Percentiles rank a stretch among this genome's conserved stretches.
Conservation (phyloP, 2,888 invertebrate genomes). For the Ophion costatus region DNA sequence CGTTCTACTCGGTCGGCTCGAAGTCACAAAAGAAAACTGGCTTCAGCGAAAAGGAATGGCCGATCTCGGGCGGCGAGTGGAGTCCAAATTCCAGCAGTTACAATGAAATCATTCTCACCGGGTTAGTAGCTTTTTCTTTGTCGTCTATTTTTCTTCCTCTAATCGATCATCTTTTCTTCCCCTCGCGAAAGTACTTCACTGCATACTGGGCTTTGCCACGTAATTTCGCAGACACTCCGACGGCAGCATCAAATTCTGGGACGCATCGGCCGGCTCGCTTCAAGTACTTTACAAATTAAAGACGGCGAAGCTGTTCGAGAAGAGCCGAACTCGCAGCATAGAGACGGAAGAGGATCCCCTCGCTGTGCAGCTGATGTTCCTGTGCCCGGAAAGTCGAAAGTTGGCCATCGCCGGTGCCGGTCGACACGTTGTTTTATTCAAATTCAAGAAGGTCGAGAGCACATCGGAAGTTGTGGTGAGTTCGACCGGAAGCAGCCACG, state of each 20-base stretch:
- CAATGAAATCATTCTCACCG: conserved; percentile 99
- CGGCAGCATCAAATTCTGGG: conserved; percentile 99
- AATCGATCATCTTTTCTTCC: conserved; percentile 4
- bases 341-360: conserved; percentile 94
- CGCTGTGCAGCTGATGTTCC: conserved; percentile 94
- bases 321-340: conserved; percentile 87
- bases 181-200: neutral
- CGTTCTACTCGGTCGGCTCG: conserved; percentile 97
- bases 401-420: conserved; percentile 96
- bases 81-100: conserved; percentile 98
- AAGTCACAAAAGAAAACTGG: conserved; percentile 90
- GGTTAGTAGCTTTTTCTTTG: conserved; percentile 85
- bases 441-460: conserved; percentile 96
- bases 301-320: conserved; percentile 95
- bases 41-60: conserved; percentile 97
- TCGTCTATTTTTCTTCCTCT: neutral
- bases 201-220: neutral
- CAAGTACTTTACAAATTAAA: conserved; percentile 99
- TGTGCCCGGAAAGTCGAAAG: conserved; percentile 96
- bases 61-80: conserved; percentile 98
- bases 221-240: conserved; percentile 93
- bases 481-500: conserved; percentile 58
- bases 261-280: conserved; percentile 97
- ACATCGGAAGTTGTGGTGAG: conserved; percentile 91
- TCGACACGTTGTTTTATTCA: conserved; percentile 97